Base-by-base conservation (phyloP, 2,113 vertebrate species). In the Pachypanchax playfairii region DNA sequence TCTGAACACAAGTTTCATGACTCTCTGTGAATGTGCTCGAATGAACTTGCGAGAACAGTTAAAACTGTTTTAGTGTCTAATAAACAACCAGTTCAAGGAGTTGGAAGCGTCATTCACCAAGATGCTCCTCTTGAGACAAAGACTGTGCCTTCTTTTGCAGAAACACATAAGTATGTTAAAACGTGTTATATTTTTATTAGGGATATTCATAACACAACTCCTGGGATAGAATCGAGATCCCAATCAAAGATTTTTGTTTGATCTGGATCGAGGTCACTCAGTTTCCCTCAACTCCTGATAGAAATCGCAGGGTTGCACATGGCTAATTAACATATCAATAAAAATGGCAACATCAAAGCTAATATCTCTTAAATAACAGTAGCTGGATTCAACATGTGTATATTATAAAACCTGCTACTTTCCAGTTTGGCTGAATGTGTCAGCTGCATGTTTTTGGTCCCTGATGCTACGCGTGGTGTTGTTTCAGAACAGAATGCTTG, bases 1-100 rank as follows among this genome's bases (percentile, higher is more conserved):
- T 68, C 42, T 28, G 13, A 56, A 58, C 64, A 41, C 28, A 57
- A 62, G 39, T 59, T 51, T 47, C 47, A 35, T 5, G 26, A 25
- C 44, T 42, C 24, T 38, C 38, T 3, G 6, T 10, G 11, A 60
- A 74, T 38, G 43, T 33, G 33, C 36, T 44, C 15, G 44, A 6
- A 50, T n/a, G 57, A 52, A 6, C 22, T 33, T 65, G 44, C 44
- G 15, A 24, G 21, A 24, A 47, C 10, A 22, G 13, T 47, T 13
- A 21, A 3, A 6, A 26, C 5, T 4, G 21, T 56, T 14, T 36
- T 69, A n/a, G n/a, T n/a, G n/a, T n/a, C n/a, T 18, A 11, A 24
- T 22, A 9, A 18, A 38, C 20, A 33, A 36, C 14, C 5, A 13
- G 12, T 33, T 8, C 31, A 29, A 5, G 4, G 8, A 5, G 8